phyloP scores from a whole-genome alignment of 2,113 vertebrate genomes.

The Ciconia stormi region DNA sequence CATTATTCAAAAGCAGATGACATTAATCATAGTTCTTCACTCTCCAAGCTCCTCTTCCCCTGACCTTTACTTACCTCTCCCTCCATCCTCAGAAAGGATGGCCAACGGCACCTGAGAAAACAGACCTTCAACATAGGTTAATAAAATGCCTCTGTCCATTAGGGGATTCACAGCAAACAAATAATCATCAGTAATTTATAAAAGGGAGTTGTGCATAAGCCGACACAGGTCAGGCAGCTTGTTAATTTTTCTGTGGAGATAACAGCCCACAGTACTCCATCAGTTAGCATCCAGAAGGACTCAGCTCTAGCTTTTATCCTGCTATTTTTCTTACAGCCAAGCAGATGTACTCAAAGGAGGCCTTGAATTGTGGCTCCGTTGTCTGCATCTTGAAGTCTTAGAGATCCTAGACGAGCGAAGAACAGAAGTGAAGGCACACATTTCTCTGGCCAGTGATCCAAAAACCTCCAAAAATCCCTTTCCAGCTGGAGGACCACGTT shows the following conservation, averaged over 20 bases:
- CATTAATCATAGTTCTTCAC: neutral
- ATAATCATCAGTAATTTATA: neutral
- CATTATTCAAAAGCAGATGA: neutral
- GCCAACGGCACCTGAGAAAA: neutral
- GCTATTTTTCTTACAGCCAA: neutral
- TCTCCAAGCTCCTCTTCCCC: neutral
- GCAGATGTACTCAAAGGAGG: neutral
- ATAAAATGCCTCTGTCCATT: neutral
- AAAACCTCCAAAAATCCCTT: neutral
- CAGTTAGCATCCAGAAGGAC: neutral
- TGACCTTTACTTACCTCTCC: neutral
- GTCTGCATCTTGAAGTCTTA: neutral
- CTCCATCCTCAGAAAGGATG: neutral
- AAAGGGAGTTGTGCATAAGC: neutral
- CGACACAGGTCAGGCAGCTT: neutral
- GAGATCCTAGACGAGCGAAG: neutral
- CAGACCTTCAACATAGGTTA: neutral
- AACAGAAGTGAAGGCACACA: neutral
- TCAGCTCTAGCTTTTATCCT: neutral
- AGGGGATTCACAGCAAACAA: neutral
- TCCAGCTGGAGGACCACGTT: neutral
- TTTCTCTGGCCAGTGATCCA: neutral
- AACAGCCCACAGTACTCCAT: neutral
- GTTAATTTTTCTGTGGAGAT: neutral
- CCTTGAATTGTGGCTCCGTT: neutral